Conservation (phyloP, 1,140 invertebrate species). For the Meloidogyne chitwoodi region DNA sequence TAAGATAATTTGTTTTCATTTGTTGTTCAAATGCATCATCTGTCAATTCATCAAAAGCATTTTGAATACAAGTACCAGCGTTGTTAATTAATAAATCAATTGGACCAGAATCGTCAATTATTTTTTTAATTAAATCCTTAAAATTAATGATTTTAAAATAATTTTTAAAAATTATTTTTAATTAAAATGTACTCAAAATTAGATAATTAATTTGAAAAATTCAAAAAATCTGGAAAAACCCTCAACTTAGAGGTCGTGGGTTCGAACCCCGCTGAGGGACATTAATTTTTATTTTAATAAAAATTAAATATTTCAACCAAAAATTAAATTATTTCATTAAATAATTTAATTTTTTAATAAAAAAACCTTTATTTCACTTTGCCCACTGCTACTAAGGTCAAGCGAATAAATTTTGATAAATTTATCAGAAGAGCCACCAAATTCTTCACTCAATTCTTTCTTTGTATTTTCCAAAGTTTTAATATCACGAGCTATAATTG, state of each 20-base stretch:
- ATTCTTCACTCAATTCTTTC: slow-evolving; percentile 24
- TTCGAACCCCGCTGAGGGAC: too few species aligned
- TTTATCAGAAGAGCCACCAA: slow-evolving; percentile 14
- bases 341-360: too few species aligned
- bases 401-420: slow-evolving; percentile 30
- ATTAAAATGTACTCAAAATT: too few species aligned
- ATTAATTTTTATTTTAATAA: too few species aligned
- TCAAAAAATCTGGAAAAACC: background rate
- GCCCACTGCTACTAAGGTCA: slow-evolving; percentile 32
- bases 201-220: too few species aligned
- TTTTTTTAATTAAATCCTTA: background rate
- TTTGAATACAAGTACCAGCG: slow-evolving; percentile 71
- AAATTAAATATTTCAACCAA: slow-evolving; percentile 14
- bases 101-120: slow-evolving; percentile 66
- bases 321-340: background rate
- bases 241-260: background rate
- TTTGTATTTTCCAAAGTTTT: slow-evolving; percentile 42
- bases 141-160: background rate
- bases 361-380: slow-evolving; percentile 22
- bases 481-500: slow-evolving; percentile 78
- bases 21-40: slow-evolving; percentile 64
- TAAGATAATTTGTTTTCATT: slow-evolving; percentile 67
- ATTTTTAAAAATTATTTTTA: too few species aligned
- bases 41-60: slow-evolving; percentile 76
- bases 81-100: slow-evolving; percentile 85